These are phyloP conservation scores for Epirrhoe tristata DNA, from an alignment of 2,888 invertebrate species.

Conservation along the genomic window DNA sequence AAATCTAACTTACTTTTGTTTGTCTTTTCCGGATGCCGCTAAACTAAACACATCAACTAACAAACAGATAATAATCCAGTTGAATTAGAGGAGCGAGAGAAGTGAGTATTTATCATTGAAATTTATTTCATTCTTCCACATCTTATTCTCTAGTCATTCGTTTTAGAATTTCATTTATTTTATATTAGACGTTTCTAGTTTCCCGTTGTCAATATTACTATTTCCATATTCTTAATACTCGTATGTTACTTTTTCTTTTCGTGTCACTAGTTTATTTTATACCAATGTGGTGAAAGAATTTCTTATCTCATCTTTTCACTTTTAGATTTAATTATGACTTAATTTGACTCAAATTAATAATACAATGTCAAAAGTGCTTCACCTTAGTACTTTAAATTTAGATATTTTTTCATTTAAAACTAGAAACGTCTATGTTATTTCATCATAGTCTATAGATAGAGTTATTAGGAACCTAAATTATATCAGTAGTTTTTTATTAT, in stretches of 20 bases:
- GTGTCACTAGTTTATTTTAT: too few relatives aligned
- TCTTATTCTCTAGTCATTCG: constrained; percentile 31
- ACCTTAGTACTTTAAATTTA: too few relatives aligned
- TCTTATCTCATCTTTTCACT: too few relatives aligned
- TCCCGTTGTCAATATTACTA: neutral
- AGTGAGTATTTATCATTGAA: constrained; percentile 86
- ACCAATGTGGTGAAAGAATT: too few relatives aligned
- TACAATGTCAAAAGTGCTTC: too few relatives aligned
- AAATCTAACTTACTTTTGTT: constrained; percentile 41
- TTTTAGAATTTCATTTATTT: constrained; percentile 14
- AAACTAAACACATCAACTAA: constrained; percentile 72
- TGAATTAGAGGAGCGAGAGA: constrained; percentile 93
- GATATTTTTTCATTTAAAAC: constrained; percentile 1
- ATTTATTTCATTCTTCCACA: constrained; percentile 21
- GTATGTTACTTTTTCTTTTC: too few relatives aligned
- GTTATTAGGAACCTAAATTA: too few relatives aligned
- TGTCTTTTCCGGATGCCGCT: constrained; percentile 78
- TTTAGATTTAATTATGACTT: too few relatives aligned
- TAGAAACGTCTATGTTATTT: constrained; percentile 13
- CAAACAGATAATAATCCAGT: constrained; percentile 91
- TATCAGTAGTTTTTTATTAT: neutral
- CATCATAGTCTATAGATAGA: constrained; percentile 4
- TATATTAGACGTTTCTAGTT: constrained; percentile 34
- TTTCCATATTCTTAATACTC: neutral
- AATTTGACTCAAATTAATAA: too few relatives aligned